phyloP scores from a whole-genome alignment of 2,888 invertebrate genomes.

The Nineta flava region DNA sequence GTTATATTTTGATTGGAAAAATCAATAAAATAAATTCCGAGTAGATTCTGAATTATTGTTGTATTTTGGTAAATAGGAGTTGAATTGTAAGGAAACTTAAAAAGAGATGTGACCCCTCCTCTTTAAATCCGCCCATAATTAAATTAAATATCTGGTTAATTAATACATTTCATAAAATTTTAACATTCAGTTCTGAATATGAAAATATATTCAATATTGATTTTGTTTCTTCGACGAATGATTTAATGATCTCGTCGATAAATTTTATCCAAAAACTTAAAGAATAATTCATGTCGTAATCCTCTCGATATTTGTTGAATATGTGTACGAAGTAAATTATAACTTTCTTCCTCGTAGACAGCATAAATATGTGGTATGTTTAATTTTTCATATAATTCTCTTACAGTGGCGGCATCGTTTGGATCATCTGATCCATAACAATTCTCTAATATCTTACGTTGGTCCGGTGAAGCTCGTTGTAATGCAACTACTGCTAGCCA shows the following conservation, averaged over 20 bases:
- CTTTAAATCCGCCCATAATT: too few relatives aligned
- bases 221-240: too few relatives aligned
- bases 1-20: too few relatives aligned
- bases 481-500: constrained; percentile 87
- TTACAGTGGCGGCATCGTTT: constrained; percentile 49
- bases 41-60: too few relatives aligned
- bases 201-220: too few relatives aligned
- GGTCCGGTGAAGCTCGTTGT: constrained; percentile 54
- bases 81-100: too few relatives aligned
- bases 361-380: constrained; percentile 60
- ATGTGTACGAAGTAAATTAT: constrained; percentile 64
- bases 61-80: too few relatives aligned
- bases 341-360: constrained; percentile 69
- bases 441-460: constrained; percentile 55
- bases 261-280: constrained; percentile 66
- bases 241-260: constrained; percentile 52
- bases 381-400: constrained; percentile 60
- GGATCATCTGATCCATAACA: constrained; percentile 57
- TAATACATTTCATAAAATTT: too few relatives aligned
- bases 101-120: too few relatives aligned
- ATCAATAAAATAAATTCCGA: too few relatives aligned
- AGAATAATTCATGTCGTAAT: constrained; percentile 65
- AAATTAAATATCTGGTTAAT: too few relatives aligned
- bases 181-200: too few relatives aligned
- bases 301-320: constrained; percentile 72